Base-by-base conservation (phyloP, 1,140 invertebrate genomes). In the Homarus americanus region DNA sequence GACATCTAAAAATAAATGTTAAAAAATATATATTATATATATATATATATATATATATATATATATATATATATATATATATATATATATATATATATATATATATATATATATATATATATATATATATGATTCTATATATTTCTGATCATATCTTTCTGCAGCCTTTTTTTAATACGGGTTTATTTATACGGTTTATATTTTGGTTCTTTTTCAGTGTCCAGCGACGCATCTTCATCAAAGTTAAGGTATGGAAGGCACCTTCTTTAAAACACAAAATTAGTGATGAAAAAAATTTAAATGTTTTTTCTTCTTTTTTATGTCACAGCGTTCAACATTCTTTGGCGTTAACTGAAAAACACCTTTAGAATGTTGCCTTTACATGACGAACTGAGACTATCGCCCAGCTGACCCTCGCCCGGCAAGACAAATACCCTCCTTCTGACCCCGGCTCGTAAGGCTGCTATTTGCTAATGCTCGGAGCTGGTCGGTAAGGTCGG, bases 291-390 rank as follows among this genome's bases (percentile, higher is more conserved):
- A 58, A 2, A 49, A 49, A 49, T 10, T 10, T 10, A 49, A 49
- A 17, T 58, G 17, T 58, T 69, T 49, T 49, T 7, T 15, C 44
- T 32, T 69, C 41, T 38, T 83, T 82, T 53, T 53, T n/a, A 49
- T 84, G 32, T 72, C 40, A 28, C 53, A 44, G 12, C 63, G 17
- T 12, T 69, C 28, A 84, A 72, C 63, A 84, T 66, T 72, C 82
- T 84, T 84, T n/a, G 63, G 63, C 28, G 82, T 84, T 72, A 84
- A 63, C 63, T 84, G 82, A 38, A 84, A 84, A 84, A 72, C 83
- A 85, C 38, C 83, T 41, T 75, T 75, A 41, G 40, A 79, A 44
- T 79, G 40, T 32, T 28, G 10, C 24, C 40, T 32, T 79, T 79
- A 28, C 24, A 7, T 7, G n/a, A 9, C 5, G 17, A 5, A 32